Evolutionary conservation across 1,140 invertebrate species (phyloP).

Genomic region (Varroa destructor): DNA sequence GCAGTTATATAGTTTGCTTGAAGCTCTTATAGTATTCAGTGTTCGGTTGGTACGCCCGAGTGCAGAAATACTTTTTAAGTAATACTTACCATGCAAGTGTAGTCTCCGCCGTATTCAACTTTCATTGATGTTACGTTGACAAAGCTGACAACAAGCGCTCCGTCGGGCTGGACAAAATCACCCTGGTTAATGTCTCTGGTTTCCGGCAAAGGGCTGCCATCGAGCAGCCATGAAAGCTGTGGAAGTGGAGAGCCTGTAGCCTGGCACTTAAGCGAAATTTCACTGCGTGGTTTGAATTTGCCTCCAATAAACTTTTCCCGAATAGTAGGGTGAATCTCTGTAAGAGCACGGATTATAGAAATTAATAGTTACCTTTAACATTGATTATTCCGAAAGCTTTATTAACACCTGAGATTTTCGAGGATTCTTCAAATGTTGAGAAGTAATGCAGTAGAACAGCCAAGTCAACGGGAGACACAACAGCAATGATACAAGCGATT

Average conservation of each 20-base stretch:
- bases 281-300: conserved; percentile 29
- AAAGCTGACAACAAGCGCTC: conserved; percentile 33
- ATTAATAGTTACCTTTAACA: no score
- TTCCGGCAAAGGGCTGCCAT: conserved; percentile 33
- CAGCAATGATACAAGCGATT: no score
- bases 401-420: no score
- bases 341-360: no score
- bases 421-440: no score
- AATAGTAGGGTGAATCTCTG: conserved; percentile 24
- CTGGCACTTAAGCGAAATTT: conserved; percentile 35
- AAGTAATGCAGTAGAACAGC: no score
- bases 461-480: no score
- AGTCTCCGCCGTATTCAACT: conserved; percentile 32
- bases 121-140: conserved; percentile 36
- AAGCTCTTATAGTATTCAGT: no score
- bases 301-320: conserved; percentile 25
- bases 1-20: no score
- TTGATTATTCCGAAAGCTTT: no score
- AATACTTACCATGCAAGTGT: conserved; percentile 19
- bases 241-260: conserved; percentile 35
- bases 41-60: no score
- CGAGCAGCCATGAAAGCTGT: conserved; percentile 35
- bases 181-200: conserved; percentile 35
- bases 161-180: conserved; percentile 35
- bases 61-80: no score